Evolutionary conservation across 2,888 invertebrate genomes (phyloP), one percentile per base, ranked within the genome.

Genomic region (Chromoteleia sp.): DNA sequence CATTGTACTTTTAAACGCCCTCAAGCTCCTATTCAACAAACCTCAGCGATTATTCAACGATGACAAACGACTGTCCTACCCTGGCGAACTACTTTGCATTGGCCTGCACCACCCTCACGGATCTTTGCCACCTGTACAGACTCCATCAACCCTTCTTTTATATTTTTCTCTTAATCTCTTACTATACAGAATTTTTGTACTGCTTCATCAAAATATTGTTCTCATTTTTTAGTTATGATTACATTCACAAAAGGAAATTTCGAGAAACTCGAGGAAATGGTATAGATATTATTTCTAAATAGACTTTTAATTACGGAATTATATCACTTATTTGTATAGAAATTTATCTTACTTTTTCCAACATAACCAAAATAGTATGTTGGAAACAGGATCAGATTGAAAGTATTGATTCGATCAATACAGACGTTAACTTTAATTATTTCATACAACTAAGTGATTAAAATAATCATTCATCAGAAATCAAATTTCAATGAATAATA

Each of bases 1-100:
- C 83, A 89, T 89, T 89, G 88, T 89, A 88, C 86, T 88, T 88
- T 88, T 88, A 88, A 88, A 87, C 86, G 85, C 68, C 84, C 84
- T 76, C 74, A 73, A 83, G 78, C 83, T 83, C 68, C 79, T 70
- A 82, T 84, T 81, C 80, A 77, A 74, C 68, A 78, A 84, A 83
- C 83, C 86, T 84, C 75, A 74, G 83, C 86, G 86, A 89, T 89
- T 89, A 89, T 88, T 89, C 88, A 87, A 81, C 85, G 86, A 88
- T 88, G 88, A 89, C 87, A 88, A 88, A 89, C 86, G 88, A 88
- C 84, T 85, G 84, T 84, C 84, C 84, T 84, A 81, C 84, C 84
- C 78, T 81, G 81, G 77, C 73, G 58, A 52, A 83, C 83, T 78
- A 77, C 81, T 75, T 84, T 79, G 77, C 81, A 76, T 81, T 71